Evolutionary conservation across 92 coral and sea anemone species (phyloP).

Genomic region (Parazoanthus atlanticus): DNA sequence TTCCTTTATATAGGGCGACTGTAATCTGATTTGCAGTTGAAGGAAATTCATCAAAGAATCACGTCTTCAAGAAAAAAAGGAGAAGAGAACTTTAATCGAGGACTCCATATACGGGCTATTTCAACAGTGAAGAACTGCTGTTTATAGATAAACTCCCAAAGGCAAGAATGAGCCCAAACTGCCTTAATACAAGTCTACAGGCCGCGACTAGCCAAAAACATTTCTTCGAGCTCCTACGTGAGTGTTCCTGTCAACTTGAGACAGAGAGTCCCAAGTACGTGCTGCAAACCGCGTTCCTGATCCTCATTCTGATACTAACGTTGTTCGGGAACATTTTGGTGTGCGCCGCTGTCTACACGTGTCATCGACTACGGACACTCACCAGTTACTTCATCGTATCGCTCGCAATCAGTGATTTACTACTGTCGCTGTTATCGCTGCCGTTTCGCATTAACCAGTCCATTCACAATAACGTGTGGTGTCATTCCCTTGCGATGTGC

Average conservation of each 20-base stretch:
- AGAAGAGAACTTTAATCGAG: no score
- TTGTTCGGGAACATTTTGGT: slow-evolving; percentile 81
- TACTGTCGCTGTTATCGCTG: slow-evolving; percentile 65
- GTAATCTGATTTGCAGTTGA: not conserved
- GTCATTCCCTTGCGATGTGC: slow-evolving; percentile 67
- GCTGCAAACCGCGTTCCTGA: slow-evolving; percentile 65
- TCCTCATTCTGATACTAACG: slow-evolving; percentile 73
- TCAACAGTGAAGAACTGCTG: not conserved
- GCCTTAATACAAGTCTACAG: not conserved
- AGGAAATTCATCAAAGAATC: not conserved
- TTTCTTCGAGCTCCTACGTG: not conserved
- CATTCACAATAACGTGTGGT: slow-evolving; percentile 72
- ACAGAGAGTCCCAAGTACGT: slow-evolving; percentile 37
- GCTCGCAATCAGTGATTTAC: slow-evolving; percentile 79
- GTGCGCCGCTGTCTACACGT: slow-evolving; percentile 64
- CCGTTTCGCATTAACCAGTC: slow-evolving; percentile 77
- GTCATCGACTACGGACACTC: slow-evolving; percentile 78
- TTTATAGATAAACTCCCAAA: not conserved
- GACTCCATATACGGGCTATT: no score
- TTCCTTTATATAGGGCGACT: not conserved
- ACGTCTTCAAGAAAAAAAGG: not conserved
- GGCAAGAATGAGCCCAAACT: slow-evolving; percentile 18
- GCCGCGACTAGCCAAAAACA: slow-evolving; percentile 3
- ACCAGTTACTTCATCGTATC: slow-evolving; percentile 88
- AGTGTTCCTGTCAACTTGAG: not conserved